These are phyloP conservation scores for Eciton burchellii DNA, from an alignment of 1,140 invertebrate genomes.

Conservation along the genomic window DNA sequence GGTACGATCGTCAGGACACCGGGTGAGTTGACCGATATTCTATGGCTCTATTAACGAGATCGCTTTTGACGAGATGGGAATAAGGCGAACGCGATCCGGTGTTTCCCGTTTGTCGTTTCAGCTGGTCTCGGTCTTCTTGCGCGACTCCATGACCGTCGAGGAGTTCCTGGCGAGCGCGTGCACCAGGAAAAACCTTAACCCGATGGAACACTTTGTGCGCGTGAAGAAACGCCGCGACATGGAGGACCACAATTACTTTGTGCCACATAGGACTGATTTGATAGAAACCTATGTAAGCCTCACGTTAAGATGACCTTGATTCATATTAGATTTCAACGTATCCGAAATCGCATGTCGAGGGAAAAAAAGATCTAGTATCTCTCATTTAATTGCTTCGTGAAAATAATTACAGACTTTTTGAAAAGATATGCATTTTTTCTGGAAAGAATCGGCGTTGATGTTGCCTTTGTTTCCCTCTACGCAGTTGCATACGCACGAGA, in stretches of 20 bases:
- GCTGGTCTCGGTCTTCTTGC: slow-evolving; percentile 93
- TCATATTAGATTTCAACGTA: not conserved
- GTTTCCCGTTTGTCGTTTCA: slow-evolving; percentile 76
- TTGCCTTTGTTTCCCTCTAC: slow-evolving; percentile 64
- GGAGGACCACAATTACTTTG: slow-evolving; percentile 98
- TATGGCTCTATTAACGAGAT: slow-evolving; percentile 1
- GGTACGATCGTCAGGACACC: slow-evolving; percentile 83
- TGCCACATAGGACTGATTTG: slow-evolving; percentile 95
- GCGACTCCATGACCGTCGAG: slow-evolving; percentile 97
- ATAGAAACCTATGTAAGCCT: slow-evolving; percentile 98
- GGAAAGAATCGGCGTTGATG: not conserved
- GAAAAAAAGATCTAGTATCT: not conserved
- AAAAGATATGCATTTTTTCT: not conserved
- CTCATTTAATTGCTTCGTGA: not conserved
- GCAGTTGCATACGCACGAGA: slow-evolving; percentile 96
- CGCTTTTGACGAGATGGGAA: slow-evolving; percentile 20
- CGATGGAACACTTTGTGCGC: slow-evolving; percentile 97
- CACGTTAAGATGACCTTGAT: not conserved
- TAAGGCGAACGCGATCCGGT: slow-evolving; percentile 41
- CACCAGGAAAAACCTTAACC: slow-evolving; percentile 94
- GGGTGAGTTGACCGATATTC: slow-evolving; percentile 54
- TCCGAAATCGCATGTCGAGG: not conserved
- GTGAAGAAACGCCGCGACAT: slow-evolving; percentile 97
- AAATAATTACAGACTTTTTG: not conserved
- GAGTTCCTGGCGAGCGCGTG: slow-evolving; percentile 97